Evolutionary conservation across 1,140 invertebrate species (phyloP), one percentile per base, ranked within the genome.

Genomic region (Ditylenchus dipsaci): DNA sequence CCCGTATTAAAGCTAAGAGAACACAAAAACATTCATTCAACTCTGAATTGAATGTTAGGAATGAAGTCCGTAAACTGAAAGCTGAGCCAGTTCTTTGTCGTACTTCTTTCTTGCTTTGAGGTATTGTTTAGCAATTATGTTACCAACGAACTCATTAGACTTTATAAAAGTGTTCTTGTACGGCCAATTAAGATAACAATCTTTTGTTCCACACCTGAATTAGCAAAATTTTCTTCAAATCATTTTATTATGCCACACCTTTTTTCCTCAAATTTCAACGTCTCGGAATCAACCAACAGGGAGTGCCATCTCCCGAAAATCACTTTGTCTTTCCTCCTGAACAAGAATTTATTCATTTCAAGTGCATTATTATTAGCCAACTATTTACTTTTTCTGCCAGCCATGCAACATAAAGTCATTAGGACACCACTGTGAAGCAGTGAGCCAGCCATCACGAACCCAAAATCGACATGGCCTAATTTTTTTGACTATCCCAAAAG

Each of bases 371-470:
- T 13, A 30, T 59, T 59, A 13, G 11, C 43, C 43, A 45, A n/a
- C 11, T 45, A 13, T 29, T 67, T 26, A 68, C 67, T 23, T 30
- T 15, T 71, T 43, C 47, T 68, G 38, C 67, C 67, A 68, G 19
- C 67, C 67, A 42, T 68, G 67, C 26, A 68, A 30, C 67, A 68
- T 45, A 33, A 68, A 68, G 42, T 68, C 67, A 17, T 49, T 43
- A 13, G 13, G 8, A 5, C 67, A 71, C 63, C 73, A 74, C 8
- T 53, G n/a, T 1, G n/a, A 67, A 11, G 23, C n/a, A 11, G 73
- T 74, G 1, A 45, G 68, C 63, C 73, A 75, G 7, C 58, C 73
- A 66, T 74, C 73, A 19, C 73, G 29, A 19, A 33, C 67, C 73
- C 73, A 74, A 56, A 75, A 21, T 33, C 43, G 33, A 19, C 38